phyloP scores from a whole-genome alignment of 2,797 vertebrate genomes.

The Simalia tracyae region DNA sequence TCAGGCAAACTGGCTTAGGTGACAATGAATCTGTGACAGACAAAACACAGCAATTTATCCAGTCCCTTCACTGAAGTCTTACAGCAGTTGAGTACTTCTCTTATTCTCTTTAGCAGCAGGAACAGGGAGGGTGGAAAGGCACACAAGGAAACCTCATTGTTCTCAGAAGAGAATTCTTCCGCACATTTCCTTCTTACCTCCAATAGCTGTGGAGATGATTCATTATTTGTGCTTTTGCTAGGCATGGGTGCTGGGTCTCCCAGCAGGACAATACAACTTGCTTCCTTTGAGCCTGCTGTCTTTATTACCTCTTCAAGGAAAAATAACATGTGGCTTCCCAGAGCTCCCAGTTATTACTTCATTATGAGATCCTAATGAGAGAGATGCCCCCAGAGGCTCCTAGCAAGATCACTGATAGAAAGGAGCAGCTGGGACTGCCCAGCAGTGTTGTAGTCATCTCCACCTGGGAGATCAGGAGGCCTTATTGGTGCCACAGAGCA shows the following conservation, averaged over 20 bases:
- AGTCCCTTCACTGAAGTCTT: not conserved
- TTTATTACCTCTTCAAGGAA: constrained; percentile 27
- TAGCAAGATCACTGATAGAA: constrained; percentile 36
- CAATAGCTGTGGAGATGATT: not conserved
- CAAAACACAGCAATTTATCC: not conserved
- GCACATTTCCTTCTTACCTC: not conserved
- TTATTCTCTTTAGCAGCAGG: not conserved
- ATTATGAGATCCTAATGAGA: constrained; percentile 46
- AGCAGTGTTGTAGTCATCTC: constrained; percentile 23
- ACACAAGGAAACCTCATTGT: not conserved
- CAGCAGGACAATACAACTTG: not conserved
- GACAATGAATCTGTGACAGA: not conserved
- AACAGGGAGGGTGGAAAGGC: not conserved
- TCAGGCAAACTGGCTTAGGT: not conserved
- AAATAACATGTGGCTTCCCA: constrained; percentile 34
- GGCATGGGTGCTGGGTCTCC: not conserved
- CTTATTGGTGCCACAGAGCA: constrained; percentile 23
- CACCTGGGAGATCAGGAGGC: constrained; percentile 32
- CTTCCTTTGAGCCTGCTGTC: constrained; percentile 22
- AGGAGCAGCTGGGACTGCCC: constrained; percentile 8
- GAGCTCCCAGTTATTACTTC: constrained; percentile 43
- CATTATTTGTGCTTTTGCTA: constrained; percentile 14
- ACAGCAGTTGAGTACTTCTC: not conserved
- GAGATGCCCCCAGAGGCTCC: constrained; percentile 30
- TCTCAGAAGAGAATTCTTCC: constrained; percentile 3